Conservation (phyloP, 2,113 vertebrate genomes). For the Labeo rohita region DNA sequence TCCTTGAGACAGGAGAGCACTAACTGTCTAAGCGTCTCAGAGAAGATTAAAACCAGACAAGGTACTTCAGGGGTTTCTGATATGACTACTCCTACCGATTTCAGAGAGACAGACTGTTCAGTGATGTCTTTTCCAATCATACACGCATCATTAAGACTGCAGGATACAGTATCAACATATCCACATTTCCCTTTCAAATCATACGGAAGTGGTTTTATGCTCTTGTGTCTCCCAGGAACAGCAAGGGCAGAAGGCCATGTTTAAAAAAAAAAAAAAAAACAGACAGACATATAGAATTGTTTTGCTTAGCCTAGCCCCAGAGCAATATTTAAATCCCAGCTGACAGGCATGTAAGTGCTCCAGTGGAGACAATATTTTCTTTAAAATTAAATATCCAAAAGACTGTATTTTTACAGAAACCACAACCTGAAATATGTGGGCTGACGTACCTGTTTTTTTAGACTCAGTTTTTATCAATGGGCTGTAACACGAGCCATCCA, state of each 20-base stretch:
- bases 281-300: not conserved
- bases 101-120: constrained; percentile 1
- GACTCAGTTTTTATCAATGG: not conserved
- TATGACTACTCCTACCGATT: not conserved
- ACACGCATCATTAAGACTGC: constrained; percentile 18
- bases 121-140: constrained; percentile 18
- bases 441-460: not conserved
- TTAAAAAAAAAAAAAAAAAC: not conserved
- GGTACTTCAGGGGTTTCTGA: constrained; percentile 19
- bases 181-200: constrained; percentile 39
- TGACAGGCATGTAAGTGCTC: constrained; percentile 28
- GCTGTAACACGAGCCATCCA: not conserved
- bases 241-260: constrained; percentile 1
- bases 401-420: constrained; percentile 2
- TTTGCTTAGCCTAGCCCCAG: constrained; percentile 9
- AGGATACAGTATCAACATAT: constrained; percentile 9
- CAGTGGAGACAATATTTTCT: not conserved
- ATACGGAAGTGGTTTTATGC: constrained; percentile 22
- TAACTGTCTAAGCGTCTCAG: not conserved
- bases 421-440: not conserved
- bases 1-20: constrained; percentile 51
- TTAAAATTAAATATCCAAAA: not conserved
- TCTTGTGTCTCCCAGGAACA: constrained; percentile 21
- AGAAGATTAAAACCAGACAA: constrained; percentile 26
- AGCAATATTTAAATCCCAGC: constrained; percentile 18